Conservation (phyloP, 64 coral and sea anemone species). For the Acropora yongei region DNA sequence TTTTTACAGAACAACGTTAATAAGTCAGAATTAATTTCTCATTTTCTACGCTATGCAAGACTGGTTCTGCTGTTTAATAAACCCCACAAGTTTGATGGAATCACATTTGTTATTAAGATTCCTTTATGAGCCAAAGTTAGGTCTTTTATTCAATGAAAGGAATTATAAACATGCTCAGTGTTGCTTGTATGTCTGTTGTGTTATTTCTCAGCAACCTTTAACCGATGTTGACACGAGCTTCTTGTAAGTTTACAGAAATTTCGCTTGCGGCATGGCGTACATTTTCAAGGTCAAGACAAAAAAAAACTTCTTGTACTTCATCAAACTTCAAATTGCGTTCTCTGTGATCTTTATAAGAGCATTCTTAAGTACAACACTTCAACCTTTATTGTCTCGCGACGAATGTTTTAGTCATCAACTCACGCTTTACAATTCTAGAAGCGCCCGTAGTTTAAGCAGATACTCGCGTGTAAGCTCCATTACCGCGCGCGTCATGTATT, state of each 20-base stretch:
- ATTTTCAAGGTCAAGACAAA: background rate
- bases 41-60: background rate
- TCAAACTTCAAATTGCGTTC: slow-evolving; percentile 37
- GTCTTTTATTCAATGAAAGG: background rate
- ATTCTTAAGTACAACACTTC: slow-evolving; percentile 38
- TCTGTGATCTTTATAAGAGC: slow-evolving; percentile 33
- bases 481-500: background rate
- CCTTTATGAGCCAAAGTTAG: background rate
- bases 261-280: background rate
- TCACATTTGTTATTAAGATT: background rate
- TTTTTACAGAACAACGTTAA: too few relatives aligned
- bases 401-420: slow-evolving; percentile 41
- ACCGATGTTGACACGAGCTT: background rate
- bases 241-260: background rate
- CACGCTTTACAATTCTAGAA: slow-evolving; percentile 49
- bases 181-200: background rate
- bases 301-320: slow-evolving; percentile 8
- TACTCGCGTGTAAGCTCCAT: slow-evolving; percentile 19
- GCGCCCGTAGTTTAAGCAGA: slow-evolving; percentile 22
- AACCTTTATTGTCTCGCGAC: slow-evolving; percentile 19
- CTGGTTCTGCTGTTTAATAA: background rate
- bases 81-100: background rate
- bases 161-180: background rate
- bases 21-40: too few relatives aligned
- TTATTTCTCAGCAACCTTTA: background rate